These are phyloP conservation scores for Polydrusus cervinus DNA, from an alignment of 2,888 invertebrate species.

Conservation along the genomic window DNA sequence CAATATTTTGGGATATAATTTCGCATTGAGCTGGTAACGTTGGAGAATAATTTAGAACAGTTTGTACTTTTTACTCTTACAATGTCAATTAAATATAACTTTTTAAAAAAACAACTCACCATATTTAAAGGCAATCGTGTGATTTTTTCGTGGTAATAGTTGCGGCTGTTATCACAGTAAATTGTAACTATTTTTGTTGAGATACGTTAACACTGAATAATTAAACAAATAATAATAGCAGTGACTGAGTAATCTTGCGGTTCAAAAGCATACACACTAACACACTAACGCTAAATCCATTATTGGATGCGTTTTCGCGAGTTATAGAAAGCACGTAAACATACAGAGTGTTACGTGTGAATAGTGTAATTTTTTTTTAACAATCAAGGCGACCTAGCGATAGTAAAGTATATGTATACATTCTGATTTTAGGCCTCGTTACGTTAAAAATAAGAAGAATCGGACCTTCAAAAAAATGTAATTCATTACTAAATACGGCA, in stretches of 20 bases:
- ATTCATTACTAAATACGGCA: too few species aligned
- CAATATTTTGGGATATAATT: too few species aligned
- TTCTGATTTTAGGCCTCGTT: too few species aligned
- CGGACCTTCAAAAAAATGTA: too few species aligned
- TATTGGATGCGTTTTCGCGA: conserved; percentile 31
- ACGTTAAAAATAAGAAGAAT: too few species aligned
- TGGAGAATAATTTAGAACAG: too few species aligned
- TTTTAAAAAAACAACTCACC: conserved; percentile 1
- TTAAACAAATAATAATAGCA: conserved; percentile 24
- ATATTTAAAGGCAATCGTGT: conserved; percentile 9
- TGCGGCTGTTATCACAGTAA: conserved; percentile 7
- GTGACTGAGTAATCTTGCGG: conserved; percentile 6
- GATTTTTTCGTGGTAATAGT: neutral
- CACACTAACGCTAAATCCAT: conserved; percentile 25
- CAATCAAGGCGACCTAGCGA: too few species aligned
- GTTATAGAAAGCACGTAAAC: conserved; percentile 20
- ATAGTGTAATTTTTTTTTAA: too few species aligned
- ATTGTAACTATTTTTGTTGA: conserved; percentile 26
- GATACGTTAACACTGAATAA: conserved; percentile 29
- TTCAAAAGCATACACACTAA: conserved; percentile 18
- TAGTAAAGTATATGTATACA: too few species aligned
- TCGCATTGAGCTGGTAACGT: too few species aligned
- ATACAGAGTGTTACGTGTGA: conserved; percentile 23
- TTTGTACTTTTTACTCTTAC: conserved; percentile 18
- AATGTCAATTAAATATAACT: neutral